phyloP scores from a whole-genome alignment of 2,888 invertebrate species.

The Scrobipalpa atriplicella region DNA sequence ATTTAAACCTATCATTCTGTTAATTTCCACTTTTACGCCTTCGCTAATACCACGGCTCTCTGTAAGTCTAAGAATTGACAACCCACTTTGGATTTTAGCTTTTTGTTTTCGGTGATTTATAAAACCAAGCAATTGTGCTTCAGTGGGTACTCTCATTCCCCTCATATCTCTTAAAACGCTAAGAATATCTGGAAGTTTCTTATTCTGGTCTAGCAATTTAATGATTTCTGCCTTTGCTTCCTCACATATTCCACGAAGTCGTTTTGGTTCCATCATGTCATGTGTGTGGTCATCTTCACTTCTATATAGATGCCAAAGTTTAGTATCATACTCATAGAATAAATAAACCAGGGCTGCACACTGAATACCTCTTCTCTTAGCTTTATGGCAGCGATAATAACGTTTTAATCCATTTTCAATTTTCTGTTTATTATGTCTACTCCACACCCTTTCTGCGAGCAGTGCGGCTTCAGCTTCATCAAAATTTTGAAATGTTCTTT shows the following conservation, averaged over 20 bases:
- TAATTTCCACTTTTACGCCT: conserved; percentile 9
- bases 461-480: background rate
- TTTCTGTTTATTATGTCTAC: background rate
- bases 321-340: background rate
- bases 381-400: conserved; percentile 6
- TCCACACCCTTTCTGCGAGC: conserved; percentile 11
- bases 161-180: background rate
- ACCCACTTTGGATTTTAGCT: conserved; percentile 12
- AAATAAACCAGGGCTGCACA: conserved; percentile 12
- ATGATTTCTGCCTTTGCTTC: conserved; percentile 12
- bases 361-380: background rate
- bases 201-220: background rate
- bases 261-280: background rate
- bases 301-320: background rate
- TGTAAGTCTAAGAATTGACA: background rate
- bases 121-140: background rate
- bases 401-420: conserved; percentile 1
- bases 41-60: background rate
- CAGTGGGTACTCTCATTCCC: conserved; percentile 8
- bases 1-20: background rate
- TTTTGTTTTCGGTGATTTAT: background rate
- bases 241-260: conserved; percentile 4
- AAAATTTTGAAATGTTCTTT: background rate
- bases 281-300: conserved; percentile 7
- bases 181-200: background rate